Percentiles rank a stretch among this genome's conserved stretches.
Evolutionary conservation across 1,140 invertebrate species (phyloP).

Genomic region (Zaprionus ghesquierei): DNA sequence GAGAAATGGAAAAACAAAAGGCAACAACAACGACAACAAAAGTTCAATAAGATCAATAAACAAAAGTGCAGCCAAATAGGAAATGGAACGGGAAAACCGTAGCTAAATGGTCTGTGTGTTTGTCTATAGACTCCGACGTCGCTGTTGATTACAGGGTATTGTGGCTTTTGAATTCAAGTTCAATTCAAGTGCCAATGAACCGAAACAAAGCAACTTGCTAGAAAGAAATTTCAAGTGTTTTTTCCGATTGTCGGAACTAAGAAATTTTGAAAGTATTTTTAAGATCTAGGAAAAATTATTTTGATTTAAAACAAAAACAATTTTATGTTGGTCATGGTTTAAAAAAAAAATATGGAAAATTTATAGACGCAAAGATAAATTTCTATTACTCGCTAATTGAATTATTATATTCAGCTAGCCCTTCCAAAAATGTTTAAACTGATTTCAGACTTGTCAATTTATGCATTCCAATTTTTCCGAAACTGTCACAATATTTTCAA

Average conservation of each 20-base stretch:
- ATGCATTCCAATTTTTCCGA: too few relatives aligned
- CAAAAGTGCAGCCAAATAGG: slow-evolving; percentile 38
- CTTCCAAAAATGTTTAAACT: too few relatives aligned
- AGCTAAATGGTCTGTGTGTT: neutral
- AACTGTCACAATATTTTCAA: neutral
- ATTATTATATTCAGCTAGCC: too few relatives aligned
- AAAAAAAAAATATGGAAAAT: too few relatives aligned
- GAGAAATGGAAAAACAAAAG: neutral
- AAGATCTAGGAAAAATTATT: neutral
- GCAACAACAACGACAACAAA: slow-evolving; percentile 13
- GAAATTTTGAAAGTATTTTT: neutral
- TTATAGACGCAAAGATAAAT: too few relatives aligned
- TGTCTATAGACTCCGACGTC: neutral
- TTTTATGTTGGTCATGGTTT: too few relatives aligned
- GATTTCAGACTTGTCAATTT: too few relatives aligned
- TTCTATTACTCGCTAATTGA: too few relatives aligned
- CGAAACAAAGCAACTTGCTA: neutral
- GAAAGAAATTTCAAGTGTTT: neutral
- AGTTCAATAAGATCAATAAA: slow-evolving; percentile 60
- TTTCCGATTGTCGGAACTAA: neutral
- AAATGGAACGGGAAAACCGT: slow-evolving; percentile 1
- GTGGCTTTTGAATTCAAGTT: neutral
- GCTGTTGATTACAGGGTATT: neutral
- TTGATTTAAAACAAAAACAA: neutral
- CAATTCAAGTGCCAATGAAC: neutral